phyloP scores from a whole-genome alignment of 1,140 invertebrate genomes.

The Proales similis region DNA sequence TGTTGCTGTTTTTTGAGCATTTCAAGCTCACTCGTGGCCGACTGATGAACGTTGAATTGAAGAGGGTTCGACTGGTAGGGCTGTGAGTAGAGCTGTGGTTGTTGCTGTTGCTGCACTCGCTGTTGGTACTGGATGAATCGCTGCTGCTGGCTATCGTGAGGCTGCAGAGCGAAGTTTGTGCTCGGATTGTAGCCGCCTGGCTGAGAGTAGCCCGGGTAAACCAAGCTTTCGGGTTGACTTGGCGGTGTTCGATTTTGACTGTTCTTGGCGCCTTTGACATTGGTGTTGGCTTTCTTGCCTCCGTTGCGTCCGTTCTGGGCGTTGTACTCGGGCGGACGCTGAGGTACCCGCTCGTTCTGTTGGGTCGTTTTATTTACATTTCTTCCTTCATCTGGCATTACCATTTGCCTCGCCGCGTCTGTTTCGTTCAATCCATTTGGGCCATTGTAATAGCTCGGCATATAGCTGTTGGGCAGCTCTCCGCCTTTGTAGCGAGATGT shows the following conservation, averaged over 20 bases:
- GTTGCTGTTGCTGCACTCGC: background rate
- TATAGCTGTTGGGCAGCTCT: slow-evolving; percentile 20
- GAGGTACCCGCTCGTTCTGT: slow-evolving; percentile 1
- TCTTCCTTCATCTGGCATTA: too few relatives aligned
- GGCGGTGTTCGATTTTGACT: background rate
- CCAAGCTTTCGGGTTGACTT: background rate
- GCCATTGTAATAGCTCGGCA: slow-evolving; percentile 19
- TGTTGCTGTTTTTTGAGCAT: slow-evolving; percentile 31
- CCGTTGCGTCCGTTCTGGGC: background rate
- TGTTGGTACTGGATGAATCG: slow-evolving; percentile 1
- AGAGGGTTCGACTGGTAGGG: too few relatives aligned
- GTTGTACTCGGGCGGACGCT: background rate
- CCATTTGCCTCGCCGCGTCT: background rate
- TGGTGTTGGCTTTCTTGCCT: background rate
- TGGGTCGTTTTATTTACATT: too few relatives aligned
- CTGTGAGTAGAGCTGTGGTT: too few relatives aligned
- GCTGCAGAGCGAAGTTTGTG: background rate
- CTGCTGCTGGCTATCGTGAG: slow-evolving; percentile 15
- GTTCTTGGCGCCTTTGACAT: background rate
- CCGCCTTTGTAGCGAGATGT: slow-evolving; percentile 19
- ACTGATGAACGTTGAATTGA: background rate
- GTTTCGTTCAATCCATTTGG: background rate
- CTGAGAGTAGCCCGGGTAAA: background rate
- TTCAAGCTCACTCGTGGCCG: slow-evolving; percentile 14
- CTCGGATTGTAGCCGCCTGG: slow-evolving; percentile 12